Conservation (phyloP, 2,797 vertebrate genomes). For the Brotogeris chrysoptera region DNA sequence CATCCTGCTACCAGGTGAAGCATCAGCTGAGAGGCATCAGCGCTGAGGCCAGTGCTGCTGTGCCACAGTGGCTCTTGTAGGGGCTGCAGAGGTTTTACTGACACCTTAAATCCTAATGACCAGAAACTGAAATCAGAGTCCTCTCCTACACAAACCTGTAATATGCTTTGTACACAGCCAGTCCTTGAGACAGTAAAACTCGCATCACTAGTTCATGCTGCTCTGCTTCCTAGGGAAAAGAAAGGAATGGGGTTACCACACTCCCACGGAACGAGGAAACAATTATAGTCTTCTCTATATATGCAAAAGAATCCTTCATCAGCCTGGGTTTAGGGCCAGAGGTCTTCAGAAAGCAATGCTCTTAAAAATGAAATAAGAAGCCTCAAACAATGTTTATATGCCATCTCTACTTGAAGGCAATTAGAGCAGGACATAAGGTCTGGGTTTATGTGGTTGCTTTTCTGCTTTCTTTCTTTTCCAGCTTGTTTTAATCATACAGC, state of each 20-base stretch:
- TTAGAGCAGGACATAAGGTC: background rate
- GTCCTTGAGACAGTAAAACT: background rate
- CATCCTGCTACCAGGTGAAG: background rate
- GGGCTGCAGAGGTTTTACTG: background rate
- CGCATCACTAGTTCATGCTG: background rate
- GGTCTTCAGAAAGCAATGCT: background rate
- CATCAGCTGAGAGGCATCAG: background rate
- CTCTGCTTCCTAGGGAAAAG: background rate
- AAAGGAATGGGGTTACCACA: background rate
- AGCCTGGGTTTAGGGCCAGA: background rate
- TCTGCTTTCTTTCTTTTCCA: no score
- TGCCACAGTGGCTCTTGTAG: background rate
- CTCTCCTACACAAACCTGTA: background rate
- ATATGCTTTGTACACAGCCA: background rate
- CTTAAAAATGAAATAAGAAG: background rate
- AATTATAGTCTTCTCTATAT: background rate
- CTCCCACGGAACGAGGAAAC: background rate
- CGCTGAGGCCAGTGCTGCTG: background rate
- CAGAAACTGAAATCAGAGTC: background rate
- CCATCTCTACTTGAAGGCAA: background rate
- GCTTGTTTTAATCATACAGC: background rate
- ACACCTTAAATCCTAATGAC: background rate
- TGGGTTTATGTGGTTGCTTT: background rate
- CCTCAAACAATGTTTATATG: background rate
- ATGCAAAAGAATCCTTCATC: background rate